Conservation (phyloP, 2,113 vertebrate genomes). For the Mirza zaza region DNA sequence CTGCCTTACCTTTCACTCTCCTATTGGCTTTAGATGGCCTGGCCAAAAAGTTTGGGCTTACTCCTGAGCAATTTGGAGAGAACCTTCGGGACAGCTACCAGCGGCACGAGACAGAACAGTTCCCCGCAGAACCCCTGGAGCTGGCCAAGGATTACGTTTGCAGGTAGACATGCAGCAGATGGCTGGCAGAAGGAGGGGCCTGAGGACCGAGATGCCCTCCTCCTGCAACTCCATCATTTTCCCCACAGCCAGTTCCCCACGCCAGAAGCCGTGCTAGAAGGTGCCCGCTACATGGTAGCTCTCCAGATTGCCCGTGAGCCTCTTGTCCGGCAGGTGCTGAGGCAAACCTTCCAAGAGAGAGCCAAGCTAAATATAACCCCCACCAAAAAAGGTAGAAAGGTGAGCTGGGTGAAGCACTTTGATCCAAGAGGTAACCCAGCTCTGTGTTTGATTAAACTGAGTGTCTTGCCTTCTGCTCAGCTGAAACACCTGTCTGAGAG, state of each 20-base stretch:
- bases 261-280: slow-evolving; percentile 95
- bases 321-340: slow-evolving; percentile 95
- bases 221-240: background rate
- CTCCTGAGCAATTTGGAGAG: slow-evolving; percentile 98
- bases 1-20: background rate
- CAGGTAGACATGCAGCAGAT: slow-evolving; percentile 82
- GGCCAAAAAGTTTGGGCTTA: slow-evolving; percentile 98
- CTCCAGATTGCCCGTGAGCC: slow-evolving; percentile 98
- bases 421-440: background rate
- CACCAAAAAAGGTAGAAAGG: slow-evolving; percentile 99
- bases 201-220: rapidly evolving
- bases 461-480: background rate
- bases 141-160: slow-evolving; percentile 98
- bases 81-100: slow-evolving; percentile 99
- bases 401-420: slow-evolving; percentile 70
- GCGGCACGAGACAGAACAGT: slow-evolving; percentile 98
- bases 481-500: background rate
- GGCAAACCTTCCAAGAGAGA: slow-evolving; percentile 98
- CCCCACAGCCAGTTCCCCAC: slow-evolving; percentile 91
- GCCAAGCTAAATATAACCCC: slow-evolving; percentile 97
- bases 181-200: rapidly evolving
- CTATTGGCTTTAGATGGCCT: slow-evolving; percentile 88
- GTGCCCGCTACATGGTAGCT: slow-evolving; percentile 98
- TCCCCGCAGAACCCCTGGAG: slow-evolving; percentile 96
- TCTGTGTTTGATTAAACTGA: background rate